Evolutionary conservation across 2,888 invertebrate genomes (phyloP), one percentile per base, ranked within the genome.

Genomic region (Drosophila tanythrix): DNA sequence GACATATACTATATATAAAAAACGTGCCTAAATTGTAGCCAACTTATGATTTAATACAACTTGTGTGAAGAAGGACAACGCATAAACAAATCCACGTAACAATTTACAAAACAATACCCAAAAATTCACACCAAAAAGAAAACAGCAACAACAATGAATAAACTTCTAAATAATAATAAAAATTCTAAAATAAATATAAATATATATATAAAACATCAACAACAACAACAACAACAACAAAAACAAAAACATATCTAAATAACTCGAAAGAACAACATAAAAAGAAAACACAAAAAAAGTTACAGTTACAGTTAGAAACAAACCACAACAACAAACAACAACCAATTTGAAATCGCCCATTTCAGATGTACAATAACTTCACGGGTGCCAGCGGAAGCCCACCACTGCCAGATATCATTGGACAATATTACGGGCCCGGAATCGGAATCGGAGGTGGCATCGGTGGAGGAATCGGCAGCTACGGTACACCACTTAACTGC

Each of bases 301-400:
- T 67, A 70, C 81, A 81, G 77, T 81, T 62, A 79, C 87, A 83
- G 76, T 61, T 75, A 73, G 70, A 70, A 64, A 81, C 56, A 68
- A 57, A 61, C 68, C 74, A 73, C 56, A 76, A 70, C 56, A 79
- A 70, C 38, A 70, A 78, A 58, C 55, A 82, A 85, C 71, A 78
- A 87, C 77, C 88, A 88, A 85, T 85, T 92, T 92, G 90, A 90
- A 92, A 93, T 92, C 92, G 92, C 91, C 92, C 91, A 92, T 93
- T 93, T 93, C 93, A 93, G 93, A 93, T 93, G 93, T 93, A 92
- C 91, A 92, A 92, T 92, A 92, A 91, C 91, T 92, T 89, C 91
- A 86, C 92, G 82, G 88, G 91, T 76, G 65, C 90, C 80, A 80
- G 74, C 83, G 92, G 93, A 90, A 93, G 93, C 81, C 93, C 93